Evolutionary conservation across 1,140 invertebrate species (phyloP).

Genomic region (Sesamia nonagrioides): DNA sequence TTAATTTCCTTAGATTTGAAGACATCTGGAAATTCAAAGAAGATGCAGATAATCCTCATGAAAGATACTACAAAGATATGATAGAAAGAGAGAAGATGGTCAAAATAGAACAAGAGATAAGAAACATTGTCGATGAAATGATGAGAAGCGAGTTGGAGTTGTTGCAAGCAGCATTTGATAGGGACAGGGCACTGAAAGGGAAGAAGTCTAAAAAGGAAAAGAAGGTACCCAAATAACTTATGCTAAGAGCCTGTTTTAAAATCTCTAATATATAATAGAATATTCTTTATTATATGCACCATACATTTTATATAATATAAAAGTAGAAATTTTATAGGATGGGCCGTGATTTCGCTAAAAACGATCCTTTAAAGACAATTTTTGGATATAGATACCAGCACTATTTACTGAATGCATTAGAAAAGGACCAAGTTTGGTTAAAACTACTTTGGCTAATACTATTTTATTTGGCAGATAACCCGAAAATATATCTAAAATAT

Average conservation of each 20-base stretch:
- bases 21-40: slow-evolving; percentile 94
- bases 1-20: slow-evolving; percentile 87
- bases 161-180: slow-evolving; percentile 93
- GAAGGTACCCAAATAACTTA: slow-evolving; percentile 84
- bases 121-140: slow-evolving; percentile 94
- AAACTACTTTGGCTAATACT: no score
- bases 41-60: slow-evolving; percentile 89
- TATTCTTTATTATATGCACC: no score
- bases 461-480: no score
- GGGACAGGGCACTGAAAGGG: slow-evolving; percentile 91
- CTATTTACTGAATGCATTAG: no score
- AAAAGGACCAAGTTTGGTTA: no score
- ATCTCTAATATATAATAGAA: no score
- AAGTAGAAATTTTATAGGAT: no score
- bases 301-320: no score
- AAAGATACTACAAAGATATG: slow-evolving; percentile 92
- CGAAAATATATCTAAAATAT: no score
- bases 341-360: no score
- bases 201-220: slow-evolving; percentile 94
- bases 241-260: not conserved
- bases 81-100: slow-evolving; percentile 94
- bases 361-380: no score
- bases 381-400: no score
- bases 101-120: slow-evolving; percentile 94
- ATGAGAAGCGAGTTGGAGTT: slow-evolving; percentile 95